These are phyloP conservation scores for Phasianus colchicus DNA, from an alignment of 2,113 vertebrate species.

Conservation along the genomic window DNA sequence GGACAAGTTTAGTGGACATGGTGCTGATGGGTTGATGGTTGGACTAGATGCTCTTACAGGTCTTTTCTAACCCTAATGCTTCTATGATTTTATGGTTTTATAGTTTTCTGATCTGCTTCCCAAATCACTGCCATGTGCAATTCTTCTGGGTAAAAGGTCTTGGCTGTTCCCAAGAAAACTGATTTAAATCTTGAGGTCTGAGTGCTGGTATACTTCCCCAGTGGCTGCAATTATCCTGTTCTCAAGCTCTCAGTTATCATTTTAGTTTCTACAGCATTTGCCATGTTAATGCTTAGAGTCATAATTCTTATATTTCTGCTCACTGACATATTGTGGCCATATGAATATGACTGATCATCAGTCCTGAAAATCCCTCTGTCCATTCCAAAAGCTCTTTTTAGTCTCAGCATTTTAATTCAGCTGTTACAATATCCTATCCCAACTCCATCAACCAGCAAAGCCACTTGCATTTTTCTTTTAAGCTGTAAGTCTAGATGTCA, in stretches of 20 bases:
- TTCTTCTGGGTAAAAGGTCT: conserved; percentile 33
- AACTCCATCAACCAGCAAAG: not conserved
- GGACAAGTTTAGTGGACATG: no score
- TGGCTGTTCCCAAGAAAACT: conserved; percentile 12
- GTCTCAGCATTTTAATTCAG: not conserved
- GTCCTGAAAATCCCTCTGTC: not conserved
- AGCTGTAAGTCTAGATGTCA: not conserved
- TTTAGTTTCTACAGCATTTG: conserved; percentile 50
- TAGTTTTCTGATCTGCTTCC: not conserved
- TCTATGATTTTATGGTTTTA: no score
- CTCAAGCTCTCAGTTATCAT: conserved; percentile 1
- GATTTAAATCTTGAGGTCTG: conserved; percentile 41
- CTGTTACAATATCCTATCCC: not conserved
- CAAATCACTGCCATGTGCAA: not conserved
- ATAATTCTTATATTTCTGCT: conserved; percentile 8
- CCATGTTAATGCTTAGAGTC: not conserved
- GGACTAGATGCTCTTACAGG: no score
- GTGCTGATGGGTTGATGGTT: no score
- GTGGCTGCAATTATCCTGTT: not conserved
- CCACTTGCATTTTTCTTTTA: not conserved
- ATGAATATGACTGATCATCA: not conserved
- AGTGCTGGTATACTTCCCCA: conserved; percentile 4
- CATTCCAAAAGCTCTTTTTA: not conserved
- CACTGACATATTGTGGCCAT: not conserved
- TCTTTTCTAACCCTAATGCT: no score